These are phyloP conservation scores for Labeo catla DNA, from an alignment of 2,113 vertebrate species.

Conservation along the genomic window DNA sequence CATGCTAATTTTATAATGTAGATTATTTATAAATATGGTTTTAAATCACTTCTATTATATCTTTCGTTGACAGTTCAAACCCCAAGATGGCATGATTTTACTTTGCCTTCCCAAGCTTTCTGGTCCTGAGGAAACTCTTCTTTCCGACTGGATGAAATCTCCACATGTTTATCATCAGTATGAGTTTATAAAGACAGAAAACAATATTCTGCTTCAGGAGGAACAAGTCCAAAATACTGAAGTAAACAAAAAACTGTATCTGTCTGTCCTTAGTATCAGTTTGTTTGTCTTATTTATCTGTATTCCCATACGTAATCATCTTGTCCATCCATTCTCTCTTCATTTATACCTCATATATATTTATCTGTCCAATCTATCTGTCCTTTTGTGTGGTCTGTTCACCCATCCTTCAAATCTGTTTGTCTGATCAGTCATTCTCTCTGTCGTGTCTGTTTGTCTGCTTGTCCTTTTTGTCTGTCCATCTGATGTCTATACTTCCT, in stretches of 20 bases:
- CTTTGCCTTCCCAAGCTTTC: neutral
- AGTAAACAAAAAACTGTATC: too few species aligned
- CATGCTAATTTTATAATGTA: conserved; percentile 54
- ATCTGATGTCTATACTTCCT: too few species aligned
- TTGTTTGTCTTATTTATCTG: too few species aligned
- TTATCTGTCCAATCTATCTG: too few species aligned
- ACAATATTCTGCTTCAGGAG: neutral
- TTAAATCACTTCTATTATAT: conserved; percentile 47
- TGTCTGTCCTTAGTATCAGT: too few species aligned
- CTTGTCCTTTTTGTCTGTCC: too few species aligned
- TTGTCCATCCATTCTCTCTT: too few species aligned
- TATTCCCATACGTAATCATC: too few species aligned
- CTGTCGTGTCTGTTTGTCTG: too few species aligned
- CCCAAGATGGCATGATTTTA: neutral
- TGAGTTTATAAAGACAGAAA: neutral
- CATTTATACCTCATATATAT: too few species aligned
- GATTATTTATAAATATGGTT: neutral
- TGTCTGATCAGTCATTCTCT: too few species aligned
- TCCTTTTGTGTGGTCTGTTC: neutral
- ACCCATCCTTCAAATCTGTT: neutral
- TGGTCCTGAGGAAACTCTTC: neutral
- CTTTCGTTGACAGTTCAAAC: conserved; percentile 46
- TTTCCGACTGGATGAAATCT: neutral
- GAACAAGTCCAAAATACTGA: neutral
- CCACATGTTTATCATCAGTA: neutral